Evolutionary conservation across 2,797 vertebrate genomes (phyloP), one percentile per base, ranked within the genome.

Genomic region (Rhinichthys osculus): DNA sequence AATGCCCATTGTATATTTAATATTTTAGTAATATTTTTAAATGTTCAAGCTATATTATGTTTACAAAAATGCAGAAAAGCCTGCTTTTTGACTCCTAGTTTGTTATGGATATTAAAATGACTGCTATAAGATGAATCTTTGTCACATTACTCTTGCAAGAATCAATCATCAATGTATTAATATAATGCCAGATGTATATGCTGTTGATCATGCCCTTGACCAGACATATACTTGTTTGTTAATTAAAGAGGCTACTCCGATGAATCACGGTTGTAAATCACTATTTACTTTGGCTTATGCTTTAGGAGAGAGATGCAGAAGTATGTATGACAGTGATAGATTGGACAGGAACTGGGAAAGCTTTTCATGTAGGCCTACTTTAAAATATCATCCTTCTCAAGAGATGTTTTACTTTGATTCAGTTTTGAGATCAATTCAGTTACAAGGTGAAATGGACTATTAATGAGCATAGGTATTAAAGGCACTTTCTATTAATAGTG

Each of bases 251-350:
- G 47, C 78, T 57, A 67, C 57, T 77, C 52, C 69, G 83, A 90
- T 16, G 73, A 87, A 91, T 87, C 66, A 76, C 67, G 62, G 30
- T 59, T 78, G 87, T 88, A 87, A 89, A 90, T 89, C 84, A 82
- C 70, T 82, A 73, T 87, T 89, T 88, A n/a, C 19, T 72, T 35
- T 47, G 84, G 82, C 73, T 80, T 33, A 54, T 82, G 83, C 44
- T 30, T 14, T 30, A 71, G 52, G 4, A 14, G 47, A 74, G 40
- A 17, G 40, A 35, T 77, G 40, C 17, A 35, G 64, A 69, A 50
- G 62, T 40, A 54, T 38, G 27, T 19, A 17, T 62, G 62, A 38
- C 38, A 17, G 35, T 83, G 84, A 88, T 82, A 35, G 71, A 90
- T 82, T 82, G 42, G 59, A 74, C 77, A 69, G 77, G 38, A 78